Evolutionary conservation across 2,888 invertebrate genomes (phyloP), one percentile per base, ranked within the genome.

Genomic region (Xiphydria camelus): DNA sequence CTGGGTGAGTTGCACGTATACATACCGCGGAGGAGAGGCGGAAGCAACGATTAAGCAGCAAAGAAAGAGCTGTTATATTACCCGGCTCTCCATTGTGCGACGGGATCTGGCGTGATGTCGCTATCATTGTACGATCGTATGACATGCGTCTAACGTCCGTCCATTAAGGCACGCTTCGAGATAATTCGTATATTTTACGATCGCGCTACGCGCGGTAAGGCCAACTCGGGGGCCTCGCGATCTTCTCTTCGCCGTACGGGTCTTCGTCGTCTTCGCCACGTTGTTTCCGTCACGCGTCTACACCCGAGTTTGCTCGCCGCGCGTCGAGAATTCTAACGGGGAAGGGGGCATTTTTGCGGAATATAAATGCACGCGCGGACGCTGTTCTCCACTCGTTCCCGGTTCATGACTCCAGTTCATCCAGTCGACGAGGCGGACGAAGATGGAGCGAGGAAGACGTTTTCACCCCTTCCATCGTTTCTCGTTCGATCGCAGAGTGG

Each of bases 51-150:
- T 74, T 73, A 73, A 66, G 61, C 66, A 60, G 53, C 63, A 60
- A 71, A 73, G 70, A 73, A 73, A 73, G 73, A 70, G 66, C 68
- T 60, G 60, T 62, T 66, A 62, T 68, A 68, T 73, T 68, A 64
- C 59, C 55, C 62, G 59, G 57, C 50, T 56, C 57, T 59, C 64
- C 58, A 70, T 71, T 68, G 68, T 68, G 55, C 53, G 62, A 57
- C 45, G 57, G 47, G 57, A 62, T 54, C 64, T 67, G 62, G 64
- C 66, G 69, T 66, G 70, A 69, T 70, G 60, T 54, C 75, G 40
- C 81, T 79, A 64, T 86, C 82, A 65, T 86, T 84, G 76, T 85
- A 84, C 88, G 89, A 90, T 60, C 85, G 82, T 39, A 89, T 83
- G 46, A 82, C 82, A 55, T 81, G 78, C 36, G 79, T 59, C 63